phyloP scores from a whole-genome alignment of 2,113 vertebrate species.

The Mormoops blainvillei region DNA sequence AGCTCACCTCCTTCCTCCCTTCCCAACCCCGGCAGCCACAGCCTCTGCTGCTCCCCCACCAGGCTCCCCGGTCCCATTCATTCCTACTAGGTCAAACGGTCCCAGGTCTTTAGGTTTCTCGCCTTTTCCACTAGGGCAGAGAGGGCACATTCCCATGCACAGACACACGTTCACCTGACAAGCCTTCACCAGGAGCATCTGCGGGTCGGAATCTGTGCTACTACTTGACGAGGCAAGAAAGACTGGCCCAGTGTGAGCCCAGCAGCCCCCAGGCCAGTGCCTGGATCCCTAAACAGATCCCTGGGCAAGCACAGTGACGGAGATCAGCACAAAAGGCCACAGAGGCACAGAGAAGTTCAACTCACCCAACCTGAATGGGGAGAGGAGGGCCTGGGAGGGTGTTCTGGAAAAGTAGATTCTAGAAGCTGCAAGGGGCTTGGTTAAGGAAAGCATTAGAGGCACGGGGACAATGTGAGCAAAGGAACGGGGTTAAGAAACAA shows the following conservation, averaged over 20 bases:
- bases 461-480: not conserved
- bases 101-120: not conserved
- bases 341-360: not conserved
- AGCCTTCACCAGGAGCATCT: not conserved
- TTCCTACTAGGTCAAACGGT: not conserved
- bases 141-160: not conserved
- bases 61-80: not conserved
- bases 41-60: not conserved
- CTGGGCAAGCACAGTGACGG: not conserved
- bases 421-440: not conserved
- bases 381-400: not conserved
- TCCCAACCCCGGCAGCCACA: not conserved
- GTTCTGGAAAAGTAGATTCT: not conserved
- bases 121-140: not conserved
- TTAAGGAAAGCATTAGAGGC: not conserved
- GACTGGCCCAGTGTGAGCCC: rapidly evolving
- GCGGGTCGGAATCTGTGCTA: not conserved
- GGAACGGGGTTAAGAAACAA: not conserved
- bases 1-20: no score
- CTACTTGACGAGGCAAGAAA: not conserved
- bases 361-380: not conserved
- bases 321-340: not conserved
- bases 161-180: not conserved
- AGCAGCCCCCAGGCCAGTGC: not conserved
- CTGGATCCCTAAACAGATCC: not conserved